phyloP scores from a whole-genome alignment of 2,888 invertebrate species.

The Phoenoteleia sp. region DNA sequence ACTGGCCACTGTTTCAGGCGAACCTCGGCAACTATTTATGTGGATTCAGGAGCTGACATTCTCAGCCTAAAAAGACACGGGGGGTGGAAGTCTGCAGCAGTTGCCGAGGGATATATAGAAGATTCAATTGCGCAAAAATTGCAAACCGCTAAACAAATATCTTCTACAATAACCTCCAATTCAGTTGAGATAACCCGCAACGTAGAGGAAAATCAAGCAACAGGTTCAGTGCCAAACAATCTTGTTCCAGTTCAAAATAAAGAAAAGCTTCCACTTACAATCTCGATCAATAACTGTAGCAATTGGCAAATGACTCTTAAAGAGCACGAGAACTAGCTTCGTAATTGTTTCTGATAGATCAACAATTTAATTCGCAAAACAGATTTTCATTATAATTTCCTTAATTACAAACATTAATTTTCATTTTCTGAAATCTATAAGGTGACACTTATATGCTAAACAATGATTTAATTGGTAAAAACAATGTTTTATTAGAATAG shows the following conservation, averaged over 20 bases:
- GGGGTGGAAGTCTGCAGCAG: conserved; percentile 12
- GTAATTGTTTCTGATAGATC: too few relatives aligned
- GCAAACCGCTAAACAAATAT: not conserved
- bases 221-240: not conserved
- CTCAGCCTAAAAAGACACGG: conserved; percentile 17
- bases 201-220: not conserved
- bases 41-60: not conserved
- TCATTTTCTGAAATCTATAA: too few relatives aligned
- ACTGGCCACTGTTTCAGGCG: conserved; percentile 15
- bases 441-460: too few relatives aligned
- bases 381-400: too few relatives aligned
- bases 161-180: not conserved
- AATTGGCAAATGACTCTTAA: not conserved
- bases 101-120: conserved; percentile 12
- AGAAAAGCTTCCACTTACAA: not conserved
- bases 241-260: too few relatives aligned
- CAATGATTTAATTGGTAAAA: too few relatives aligned
- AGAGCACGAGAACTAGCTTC: too few relatives aligned
- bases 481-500: too few relatives aligned
- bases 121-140: not conserved
- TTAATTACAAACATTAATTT: too few relatives aligned
- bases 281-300: not conserved
- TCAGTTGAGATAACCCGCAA: not conserved
- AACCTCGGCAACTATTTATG: conserved; percentile 29
- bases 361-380: too few relatives aligned